Evolutionary conservation across 2,888 invertebrate species (phyloP).

Genomic region (Drosophila borealis): DNA sequence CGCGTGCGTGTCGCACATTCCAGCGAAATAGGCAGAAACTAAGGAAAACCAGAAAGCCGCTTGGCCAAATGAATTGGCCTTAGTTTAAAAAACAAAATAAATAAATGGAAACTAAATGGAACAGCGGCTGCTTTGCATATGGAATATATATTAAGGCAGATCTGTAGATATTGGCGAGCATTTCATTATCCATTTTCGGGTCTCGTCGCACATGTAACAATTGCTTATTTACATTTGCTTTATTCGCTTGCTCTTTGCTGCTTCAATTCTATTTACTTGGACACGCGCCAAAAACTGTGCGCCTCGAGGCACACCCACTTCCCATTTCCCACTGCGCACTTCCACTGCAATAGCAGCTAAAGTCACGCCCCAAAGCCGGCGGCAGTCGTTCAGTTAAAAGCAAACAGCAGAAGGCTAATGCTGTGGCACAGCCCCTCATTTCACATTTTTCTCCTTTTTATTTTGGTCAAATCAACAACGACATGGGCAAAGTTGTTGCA

Average conservation of each 20-base stretch:
- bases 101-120: slow-evolving; percentile 41
- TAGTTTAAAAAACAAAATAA: slow-evolving; percentile 33
- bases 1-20: slow-evolving; percentile 55
- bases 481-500: slow-evolving; percentile 18
- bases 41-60: not conserved
- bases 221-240: slow-evolving; percentile 54
- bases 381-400: slow-evolving; percentile 29
- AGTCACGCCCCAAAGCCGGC: slow-evolving; percentile 39
- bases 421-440: slow-evolving; percentile 29
- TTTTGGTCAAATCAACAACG: slow-evolving; percentile 43
- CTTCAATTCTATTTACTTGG: slow-evolving; percentile 41
- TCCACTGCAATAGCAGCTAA: slow-evolving; percentile 14
- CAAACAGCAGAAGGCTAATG: slow-evolving; percentile 29
- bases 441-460: slow-evolving; percentile 27
- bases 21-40: slow-evolving; percentile 16
- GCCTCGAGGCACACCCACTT: slow-evolving; percentile 14
- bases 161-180: slow-evolving; percentile 25
- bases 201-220: slow-evolving; percentile 39
- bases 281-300: slow-evolving; percentile 39
- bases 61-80: slow-evolving; percentile 44
- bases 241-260: slow-evolving; percentile 21
- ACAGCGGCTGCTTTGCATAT: slow-evolving; percentile 23
- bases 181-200: slow-evolving; percentile 27
- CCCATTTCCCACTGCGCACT: not conserved
- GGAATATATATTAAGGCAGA: not conserved